Evolutionary conservation across 2,888 invertebrate species (phyloP), one percentile per base, ranked within the genome.

Genomic region (Drosophila nigricruria): DNA sequence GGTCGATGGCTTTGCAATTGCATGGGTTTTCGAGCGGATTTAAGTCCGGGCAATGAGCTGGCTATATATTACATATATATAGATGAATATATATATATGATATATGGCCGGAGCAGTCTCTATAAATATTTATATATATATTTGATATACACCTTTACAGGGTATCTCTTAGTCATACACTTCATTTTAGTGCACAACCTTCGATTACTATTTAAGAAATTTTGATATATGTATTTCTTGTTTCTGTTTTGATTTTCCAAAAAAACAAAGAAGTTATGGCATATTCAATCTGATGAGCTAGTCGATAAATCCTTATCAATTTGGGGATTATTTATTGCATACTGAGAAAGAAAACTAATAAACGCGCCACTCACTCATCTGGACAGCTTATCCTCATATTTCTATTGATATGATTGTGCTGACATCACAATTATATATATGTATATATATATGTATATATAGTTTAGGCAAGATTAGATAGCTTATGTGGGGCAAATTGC

Each of bases 361-460:
- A 49, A 5, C 27, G 10, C n/a, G 27, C n/a, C 27, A n/a, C n/a
- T 47, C 47, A n/a, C n/a, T n/a, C 27, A 47, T 47, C 5, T 6
- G 30, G 47, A 12, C 30, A 49, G 30, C 18, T 49, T 30, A 49
- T 30, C 47, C 47, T 6, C 10, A 12, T 49, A 18, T 18, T 30
- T 6, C 6, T 18, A 30, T 30, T 30, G 47, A 49, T 49, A 49
- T 49, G 47, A 27, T n/a, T 25, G 47, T 5, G 47, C n/a, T 47
- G 47, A 27, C 47, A n/a, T 27, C n/a, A 47, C n/a, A n/a, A n/a
- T n/a, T n/a, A n/a, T n/a, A 30, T 1, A 30, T 30, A 30, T 30
- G 10, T 30, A 30, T 9, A 30, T 30, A 30, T 4, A 18, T 40
- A 18, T 42, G 20, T 10, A 20, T 12, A 47, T 47, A 47, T 47